These are phyloP conservation scores for Caenorhabditis drosophilae DNA, from an alignment of 2,888 invertebrate genomes.

Conservation along the genomic window DNA sequence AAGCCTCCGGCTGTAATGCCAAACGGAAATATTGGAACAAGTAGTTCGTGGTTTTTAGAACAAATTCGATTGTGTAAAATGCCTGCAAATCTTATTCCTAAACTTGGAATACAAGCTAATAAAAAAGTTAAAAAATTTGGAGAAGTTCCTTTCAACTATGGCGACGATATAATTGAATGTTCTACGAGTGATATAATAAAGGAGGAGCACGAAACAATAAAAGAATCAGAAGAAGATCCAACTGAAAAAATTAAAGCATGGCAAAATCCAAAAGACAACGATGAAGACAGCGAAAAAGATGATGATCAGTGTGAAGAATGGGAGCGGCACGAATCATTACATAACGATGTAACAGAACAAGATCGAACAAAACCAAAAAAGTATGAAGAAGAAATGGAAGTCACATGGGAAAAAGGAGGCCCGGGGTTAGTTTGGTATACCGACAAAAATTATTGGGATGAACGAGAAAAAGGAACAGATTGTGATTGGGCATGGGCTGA, in stretches of 20 bases:
- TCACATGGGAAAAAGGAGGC: constrained; percentile 75
- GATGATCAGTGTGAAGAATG: constrained; percentile 54
- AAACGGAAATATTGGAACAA: constrained; percentile 74
- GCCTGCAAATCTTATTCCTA: constrained; percentile 68
- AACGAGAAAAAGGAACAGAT: constrained; percentile 68
- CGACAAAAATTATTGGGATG: constrained; percentile 74
- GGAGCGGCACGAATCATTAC: constrained; percentile 70
- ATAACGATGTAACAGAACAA: constrained; percentile 71
- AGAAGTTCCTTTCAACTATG: constrained; percentile 45
- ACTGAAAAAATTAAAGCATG: constrained; percentile 28
- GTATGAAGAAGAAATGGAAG: constrained; percentile 58
- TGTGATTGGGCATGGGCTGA: constrained; percentile 74
- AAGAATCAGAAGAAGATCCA: constrained; percentile 31
- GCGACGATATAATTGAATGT: no score
- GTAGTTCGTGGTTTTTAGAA: constrained; percentile 71
- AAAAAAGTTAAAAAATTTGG: constrained; percentile 41
- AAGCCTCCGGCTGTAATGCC: constrained; percentile 71
- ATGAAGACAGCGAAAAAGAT: constrained; percentile 46
- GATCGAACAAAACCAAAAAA: constrained; percentile 66
- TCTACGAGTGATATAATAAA: constrained; percentile 4
- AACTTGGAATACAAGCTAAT: constrained; percentile 42
- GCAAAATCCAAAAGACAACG: constrained; percentile 34
- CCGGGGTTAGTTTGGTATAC: constrained; percentile 75
- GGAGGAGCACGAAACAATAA: constrained; percentile 2
- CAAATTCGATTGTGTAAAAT: constrained; percentile 70